These are phyloP conservation scores for Elachura formosa DNA, from an alignment of 2,113 vertebrate species.

Conservation along the genomic window DNA sequence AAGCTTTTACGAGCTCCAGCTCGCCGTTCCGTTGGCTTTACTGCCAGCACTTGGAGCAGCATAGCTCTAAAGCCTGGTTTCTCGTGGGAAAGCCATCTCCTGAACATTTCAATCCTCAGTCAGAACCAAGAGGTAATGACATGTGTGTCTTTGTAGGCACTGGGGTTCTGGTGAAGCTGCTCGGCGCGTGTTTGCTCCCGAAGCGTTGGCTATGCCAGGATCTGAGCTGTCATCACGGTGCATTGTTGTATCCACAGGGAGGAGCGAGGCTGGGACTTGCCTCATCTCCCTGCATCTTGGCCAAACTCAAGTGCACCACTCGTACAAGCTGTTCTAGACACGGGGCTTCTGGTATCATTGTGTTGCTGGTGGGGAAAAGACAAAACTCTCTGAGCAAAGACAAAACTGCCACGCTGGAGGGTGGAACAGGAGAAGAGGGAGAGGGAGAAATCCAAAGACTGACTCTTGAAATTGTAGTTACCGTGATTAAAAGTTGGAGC, in stretches of 20 bases:
- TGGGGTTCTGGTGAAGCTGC: not conserved
- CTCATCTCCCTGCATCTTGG: not conserved
- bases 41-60: not conserved
- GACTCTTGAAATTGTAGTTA: not conserved
- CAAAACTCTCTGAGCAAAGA: not conserved
- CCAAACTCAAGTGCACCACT: not conserved
- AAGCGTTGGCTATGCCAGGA: accelerated
- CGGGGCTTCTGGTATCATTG: not conserved
- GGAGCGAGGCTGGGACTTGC: not conserved
- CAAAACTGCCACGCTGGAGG: not conserved
- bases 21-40: not conserved
- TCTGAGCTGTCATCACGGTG: not conserved
- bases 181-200: not conserved
- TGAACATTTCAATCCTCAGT: not conserved
- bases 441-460: not conserved
- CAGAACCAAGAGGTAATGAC: not conserved
- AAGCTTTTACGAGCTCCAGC: slow-evolving; percentile 3
- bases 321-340: not conserved
- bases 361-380: not conserved
- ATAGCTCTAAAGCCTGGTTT: not conserved
- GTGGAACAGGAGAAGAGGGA: not conserved
- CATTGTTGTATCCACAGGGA: not conserved
- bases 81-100: not conserved
- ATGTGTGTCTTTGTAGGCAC: not conserved
- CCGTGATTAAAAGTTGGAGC: not conserved